Evolutionary conservation across 2,113 vertebrate genomes (phyloP).

Genomic region (Poeciliopsis turrubarensis): DNA sequence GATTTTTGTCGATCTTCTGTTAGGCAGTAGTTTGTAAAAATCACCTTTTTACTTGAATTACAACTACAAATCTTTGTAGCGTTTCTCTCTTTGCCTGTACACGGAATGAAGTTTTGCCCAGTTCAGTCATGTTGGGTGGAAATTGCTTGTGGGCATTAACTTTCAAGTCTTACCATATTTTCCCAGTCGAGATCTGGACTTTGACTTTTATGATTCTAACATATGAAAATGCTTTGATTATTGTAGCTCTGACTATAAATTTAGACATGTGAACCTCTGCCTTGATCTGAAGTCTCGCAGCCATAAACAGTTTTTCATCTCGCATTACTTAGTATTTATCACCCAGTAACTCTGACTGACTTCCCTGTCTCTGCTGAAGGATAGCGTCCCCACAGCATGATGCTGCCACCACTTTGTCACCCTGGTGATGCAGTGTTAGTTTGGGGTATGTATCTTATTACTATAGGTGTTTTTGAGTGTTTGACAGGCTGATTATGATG

Average conservation of each 20-base stretch:
- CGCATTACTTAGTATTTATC: neutral
- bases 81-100: neutral
- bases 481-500: slow-evolving; percentile 36
- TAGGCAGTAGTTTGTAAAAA: neutral
- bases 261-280: neutral
- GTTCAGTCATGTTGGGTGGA: neutral
- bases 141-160: neutral
- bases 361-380: neutral
- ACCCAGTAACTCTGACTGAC: neutral
- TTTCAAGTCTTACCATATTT: no score
- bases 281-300: neutral
- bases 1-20: no score
- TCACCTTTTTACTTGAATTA: neutral
- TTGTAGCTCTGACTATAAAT: no score
- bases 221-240: neutral
- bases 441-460: no score
- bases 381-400: neutral
- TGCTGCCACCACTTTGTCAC: neutral
- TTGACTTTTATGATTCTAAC: no score
- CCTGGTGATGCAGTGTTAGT: no score
- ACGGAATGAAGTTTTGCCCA: neutral
- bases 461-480: neutral
- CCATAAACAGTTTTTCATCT: neutral
- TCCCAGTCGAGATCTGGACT: no score
- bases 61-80: neutral